Evolutionary conservation across 2,888 invertebrate species (phyloP).

Genomic region (Ganaspis brasiliensis): DNA sequence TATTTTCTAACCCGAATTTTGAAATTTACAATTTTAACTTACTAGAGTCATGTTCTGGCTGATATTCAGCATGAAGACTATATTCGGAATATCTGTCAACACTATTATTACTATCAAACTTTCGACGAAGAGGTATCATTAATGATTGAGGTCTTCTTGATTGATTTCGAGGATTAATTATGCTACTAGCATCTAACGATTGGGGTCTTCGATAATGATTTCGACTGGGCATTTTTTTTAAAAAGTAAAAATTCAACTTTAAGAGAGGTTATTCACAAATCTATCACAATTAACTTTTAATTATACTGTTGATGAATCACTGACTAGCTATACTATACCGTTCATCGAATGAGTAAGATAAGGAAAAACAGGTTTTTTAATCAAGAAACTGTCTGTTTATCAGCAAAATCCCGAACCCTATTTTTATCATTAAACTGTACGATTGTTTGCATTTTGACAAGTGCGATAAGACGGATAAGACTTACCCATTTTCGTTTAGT

Average conservation of each 20-base stretch:
- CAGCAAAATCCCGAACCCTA: not conserved
- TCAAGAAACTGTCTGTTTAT: not conserved
- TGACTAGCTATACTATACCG: not conserved
- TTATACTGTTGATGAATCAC: slow-evolving; percentile 56
- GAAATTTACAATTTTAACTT: slow-evolving; percentile 7
- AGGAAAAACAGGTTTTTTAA: not conserved
- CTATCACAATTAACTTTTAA: not conserved
- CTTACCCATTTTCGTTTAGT: slow-evolving; percentile 25
- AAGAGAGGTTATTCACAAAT: not conserved
- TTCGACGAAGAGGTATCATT: slow-evolving; percentile 65
- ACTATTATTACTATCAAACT: slow-evolving; percentile 68
- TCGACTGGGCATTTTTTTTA: slow-evolving; percentile 52
- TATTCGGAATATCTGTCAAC: slow-evolving; percentile 74
- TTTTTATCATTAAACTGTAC: too few relatives aligned
- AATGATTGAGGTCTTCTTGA: not conserved
- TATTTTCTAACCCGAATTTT: not conserved
- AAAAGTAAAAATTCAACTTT: not conserved
- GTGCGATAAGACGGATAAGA: not conserved
- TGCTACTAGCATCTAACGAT: not conserved
- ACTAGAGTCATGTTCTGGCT: slow-evolving; percentile 56
- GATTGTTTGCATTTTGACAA: not conserved
- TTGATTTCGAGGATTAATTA: too few relatives aligned
- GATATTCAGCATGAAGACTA: slow-evolving; percentile 68
- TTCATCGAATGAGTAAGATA: not conserved
- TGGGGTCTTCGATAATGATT: slow-evolving; percentile 44